Evolutionary conservation across 1,140 invertebrate species (phyloP).

Genomic region (Saccostrea glomerata): DNA sequence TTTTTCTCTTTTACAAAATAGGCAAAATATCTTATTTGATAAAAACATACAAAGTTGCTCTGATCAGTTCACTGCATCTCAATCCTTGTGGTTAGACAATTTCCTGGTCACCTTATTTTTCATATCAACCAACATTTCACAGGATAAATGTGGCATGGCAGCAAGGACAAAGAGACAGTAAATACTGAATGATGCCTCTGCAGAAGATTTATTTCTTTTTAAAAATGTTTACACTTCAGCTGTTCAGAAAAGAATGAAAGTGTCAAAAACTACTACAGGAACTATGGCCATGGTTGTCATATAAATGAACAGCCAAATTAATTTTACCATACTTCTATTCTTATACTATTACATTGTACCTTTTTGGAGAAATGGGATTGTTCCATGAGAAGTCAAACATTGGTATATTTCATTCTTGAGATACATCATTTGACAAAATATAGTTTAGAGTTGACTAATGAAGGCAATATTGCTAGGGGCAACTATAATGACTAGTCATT

Average conservation of each 20-base stretch:
- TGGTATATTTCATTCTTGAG: too few relatives aligned
- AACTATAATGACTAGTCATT: too few relatives aligned
- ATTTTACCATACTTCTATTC: neutral
- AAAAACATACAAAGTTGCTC: too few relatives aligned
- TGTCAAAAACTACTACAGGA: neutral
- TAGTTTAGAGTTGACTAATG: too few relatives aligned
- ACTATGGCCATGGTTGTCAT: neutral
- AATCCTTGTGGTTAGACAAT: neutral
- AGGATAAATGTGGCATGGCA: neutral
- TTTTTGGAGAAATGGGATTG: too few relatives aligned
- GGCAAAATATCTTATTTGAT: too few relatives aligned
- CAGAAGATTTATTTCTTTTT: neutral
- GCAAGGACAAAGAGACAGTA: neutral
- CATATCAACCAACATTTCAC: neutral
- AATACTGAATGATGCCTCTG: neutral
- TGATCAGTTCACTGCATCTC: neutral
- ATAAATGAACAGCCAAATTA: neutral
- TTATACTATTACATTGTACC: neutral
- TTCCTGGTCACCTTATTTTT: neutral
- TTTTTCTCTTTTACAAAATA: too few relatives aligned
- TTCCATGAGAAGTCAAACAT: too few relatives aligned
- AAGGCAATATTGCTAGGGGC: too few relatives aligned
- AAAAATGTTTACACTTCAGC: constrained; percentile 4
- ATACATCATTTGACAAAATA: too few relatives aligned
- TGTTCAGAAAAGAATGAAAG: neutral